Conservation (phyloP, 2,797 vertebrate genomes). For the Tokudaia muenninki region DNA sequence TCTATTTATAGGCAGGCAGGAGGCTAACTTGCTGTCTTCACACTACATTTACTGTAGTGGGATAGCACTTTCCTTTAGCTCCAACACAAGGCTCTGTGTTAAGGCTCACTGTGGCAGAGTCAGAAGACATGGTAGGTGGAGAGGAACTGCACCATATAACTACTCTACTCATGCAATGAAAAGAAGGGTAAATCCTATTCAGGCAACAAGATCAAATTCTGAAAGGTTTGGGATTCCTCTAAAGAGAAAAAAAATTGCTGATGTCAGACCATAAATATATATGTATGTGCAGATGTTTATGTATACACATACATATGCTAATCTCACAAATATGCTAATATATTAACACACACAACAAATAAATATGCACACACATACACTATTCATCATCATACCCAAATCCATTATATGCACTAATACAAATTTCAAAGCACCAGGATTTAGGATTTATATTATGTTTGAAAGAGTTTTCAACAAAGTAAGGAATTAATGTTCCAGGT, state of each 20-base stretch:
- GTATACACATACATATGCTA: not conserved
- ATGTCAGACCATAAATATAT: not conserved
- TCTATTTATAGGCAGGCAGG: not conserved
- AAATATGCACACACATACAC: not conserved
- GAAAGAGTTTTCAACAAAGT: not conserved
- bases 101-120: not conserved
- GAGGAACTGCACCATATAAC: not conserved
- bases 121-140: not conserved
- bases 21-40: not conserved
- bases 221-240: not conserved
- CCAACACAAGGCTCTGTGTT: not conserved
- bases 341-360: not conserved
- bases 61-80: not conserved
- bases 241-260: not conserved
- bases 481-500: not conserved
- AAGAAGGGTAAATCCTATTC: not conserved
- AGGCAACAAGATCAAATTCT: not conserved
- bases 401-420: not conserved
- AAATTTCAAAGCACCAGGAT: not conserved
- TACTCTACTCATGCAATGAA: not conserved
- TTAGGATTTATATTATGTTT: constrained; percentile 32
- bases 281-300: not conserved
- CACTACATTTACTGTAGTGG: not conserved
- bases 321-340: not conserved
- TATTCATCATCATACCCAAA: not conserved